phyloP scores from a whole-genome alignment of 2,888 invertebrate genomes.

The Pyrrhia umbra region DNA sequence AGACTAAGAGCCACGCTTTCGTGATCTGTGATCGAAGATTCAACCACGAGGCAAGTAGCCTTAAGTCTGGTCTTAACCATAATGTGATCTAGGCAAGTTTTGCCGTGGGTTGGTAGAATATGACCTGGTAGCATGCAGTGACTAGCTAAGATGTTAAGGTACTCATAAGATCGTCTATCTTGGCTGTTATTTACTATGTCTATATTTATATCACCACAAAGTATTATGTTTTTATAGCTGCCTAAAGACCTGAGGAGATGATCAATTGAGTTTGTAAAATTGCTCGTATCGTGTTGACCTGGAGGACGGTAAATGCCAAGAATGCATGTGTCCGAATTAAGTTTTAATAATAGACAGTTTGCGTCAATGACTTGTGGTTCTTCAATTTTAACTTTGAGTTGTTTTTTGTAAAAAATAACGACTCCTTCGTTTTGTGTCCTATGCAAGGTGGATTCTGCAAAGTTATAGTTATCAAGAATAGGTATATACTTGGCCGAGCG shows the following conservation, averaged over 20 bases:
- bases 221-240: constrained; percentile 38
- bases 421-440: constrained; percentile 59
- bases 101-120: constrained; percentile 29
- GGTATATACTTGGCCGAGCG: constrained; percentile 36
- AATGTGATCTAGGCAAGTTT: constrained; percentile 48
- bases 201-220: constrained; percentile 56
- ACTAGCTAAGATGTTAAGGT: constrained; percentile 45
- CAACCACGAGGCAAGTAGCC: constrained; percentile 9
- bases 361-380: constrained; percentile 45
- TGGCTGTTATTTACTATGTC: constrained; percentile 1
- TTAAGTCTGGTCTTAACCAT: constrained; percentile 45
- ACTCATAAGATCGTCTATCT: constrained; percentile 29
- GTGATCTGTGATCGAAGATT: constrained; percentile 17
- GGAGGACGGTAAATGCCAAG: constrained; percentile 35
- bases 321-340: constrained; percentile 21
- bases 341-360: constrained; percentile 45
- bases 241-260: constrained; percentile 2
- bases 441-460: constrained; percentile 26
- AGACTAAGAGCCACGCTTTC: constrained; percentile 7
- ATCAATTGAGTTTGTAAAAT: constrained; percentile 14
- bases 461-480: constrained; percentile 35
- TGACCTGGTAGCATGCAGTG: constrained; percentile 55
- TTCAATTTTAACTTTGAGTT: constrained; percentile 16
- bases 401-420: constrained; percentile 41
- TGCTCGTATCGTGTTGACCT: constrained; percentile 7